Base-by-base conservation (phyloP, 2,113 vertebrate genomes). In the Sminthopsis crassicaudata region DNA sequence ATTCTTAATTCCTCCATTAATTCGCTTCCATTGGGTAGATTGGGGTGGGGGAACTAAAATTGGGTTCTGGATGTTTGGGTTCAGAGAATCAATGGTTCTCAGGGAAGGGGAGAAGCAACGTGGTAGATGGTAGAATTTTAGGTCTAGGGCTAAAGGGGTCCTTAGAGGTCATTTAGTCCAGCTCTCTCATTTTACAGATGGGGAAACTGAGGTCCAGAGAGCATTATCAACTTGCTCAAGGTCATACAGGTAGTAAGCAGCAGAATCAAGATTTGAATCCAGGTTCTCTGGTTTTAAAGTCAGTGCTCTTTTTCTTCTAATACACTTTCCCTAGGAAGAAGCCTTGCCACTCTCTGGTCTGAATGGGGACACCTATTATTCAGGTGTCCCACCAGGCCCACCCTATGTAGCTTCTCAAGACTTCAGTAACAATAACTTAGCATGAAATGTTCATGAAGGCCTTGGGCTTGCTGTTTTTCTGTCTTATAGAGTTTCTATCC, bases 401-500 rank as follows among this genome's bases (percentile, higher is more conserved):
- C 19, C n/a, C 67, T 42, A 23, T 8, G n/a, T 42, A 22, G 67
- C 5, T 42, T 84, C 67, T 76, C 36, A 42, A 30, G 55, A 36
- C 57, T 36, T 67, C 30, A 36, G 14, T 67, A 36, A 67, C 30
- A 36, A 67, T 9, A 92, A 88, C 90, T 48, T 48, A 46, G 90
- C 54, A 84, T 8, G n/a, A 84, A 84, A 23, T 84, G 36, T n/a
- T n/a, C 60, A n/a, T n/a, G 60, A 36, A 76, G 60, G 2, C 89
- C 42, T 94, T 30, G 42, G 51, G 27, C 36, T 46, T 42, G 42
- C 30, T 91, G 11, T 42, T 96, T 95, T 30, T 91, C 50, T 92
- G 48, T 50, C 53, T 36, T 36, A 30, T 25, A 93, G 84, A 54
- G 55, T 90, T 89, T 94, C 76, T 60, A n/a, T 94, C 91, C 51